A percentile compares a stretch with the other conserved stretches of the same genome.
Conservation (phyloP, 2,888 invertebrate species). For the Rhorus exstirpatorius region DNA sequence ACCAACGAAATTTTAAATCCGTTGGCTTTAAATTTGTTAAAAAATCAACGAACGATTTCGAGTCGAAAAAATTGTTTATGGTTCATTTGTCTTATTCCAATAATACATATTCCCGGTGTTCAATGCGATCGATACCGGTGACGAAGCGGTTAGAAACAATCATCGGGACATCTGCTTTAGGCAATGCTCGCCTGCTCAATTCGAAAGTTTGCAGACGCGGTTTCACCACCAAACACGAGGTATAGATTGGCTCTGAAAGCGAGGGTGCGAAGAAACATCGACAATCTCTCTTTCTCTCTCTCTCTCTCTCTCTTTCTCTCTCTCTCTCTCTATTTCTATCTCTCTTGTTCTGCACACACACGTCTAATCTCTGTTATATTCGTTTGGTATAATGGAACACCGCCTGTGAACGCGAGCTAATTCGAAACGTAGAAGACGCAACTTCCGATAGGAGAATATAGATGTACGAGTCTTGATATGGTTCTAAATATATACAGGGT, state of each 20-base stretch:
- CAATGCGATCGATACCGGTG: not conserved
- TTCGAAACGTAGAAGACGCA: conserved; percentile 20
- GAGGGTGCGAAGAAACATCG: conserved; percentile 9
- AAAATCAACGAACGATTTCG: not conserved
- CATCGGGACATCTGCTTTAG: conserved; percentile 38
- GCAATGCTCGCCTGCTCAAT: conserved; percentile 26
- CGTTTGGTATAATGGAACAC: conserved; percentile 16
- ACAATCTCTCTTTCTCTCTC: not conserved
- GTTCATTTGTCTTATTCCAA: not conserved
- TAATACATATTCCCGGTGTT: not conserved
- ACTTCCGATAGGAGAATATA: conserved; percentile 12
- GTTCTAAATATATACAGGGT: conserved; percentile 36
- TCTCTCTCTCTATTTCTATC: not conserved
- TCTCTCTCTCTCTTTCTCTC: not conserved
- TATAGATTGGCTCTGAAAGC: not conserved
- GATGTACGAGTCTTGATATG: conserved; percentile 3
- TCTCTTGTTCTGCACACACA: not conserved
- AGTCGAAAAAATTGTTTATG: not conserved
- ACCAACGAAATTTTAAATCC: no score
- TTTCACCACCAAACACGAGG: conserved; percentile 25
- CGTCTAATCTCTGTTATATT: conserved; percentile 7
- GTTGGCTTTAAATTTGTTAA: no score
- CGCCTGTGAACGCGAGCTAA: conserved; percentile 28
- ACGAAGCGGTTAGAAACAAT: conserved; percentile 34
- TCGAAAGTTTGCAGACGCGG: conserved; percentile 50